A percentile compares a stretch with the other conserved stretches of the same genome.
Evolutionary conservation across 2,797 vertebrate species (phyloP).

Genomic region (Argya squamiceps): DNA sequence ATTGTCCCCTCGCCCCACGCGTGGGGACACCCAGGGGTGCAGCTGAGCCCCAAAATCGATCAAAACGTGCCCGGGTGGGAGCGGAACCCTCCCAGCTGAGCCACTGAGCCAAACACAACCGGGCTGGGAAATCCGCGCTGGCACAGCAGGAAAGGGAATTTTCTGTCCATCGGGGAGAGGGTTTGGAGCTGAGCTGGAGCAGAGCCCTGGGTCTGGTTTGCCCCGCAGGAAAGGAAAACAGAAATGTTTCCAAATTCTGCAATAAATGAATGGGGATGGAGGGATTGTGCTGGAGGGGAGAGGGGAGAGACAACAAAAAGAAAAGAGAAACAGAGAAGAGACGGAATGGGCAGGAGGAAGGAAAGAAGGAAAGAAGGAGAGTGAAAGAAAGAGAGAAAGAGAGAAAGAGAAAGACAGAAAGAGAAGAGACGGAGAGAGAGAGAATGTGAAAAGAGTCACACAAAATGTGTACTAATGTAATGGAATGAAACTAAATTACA

Average conservation of each 20-base stretch:
- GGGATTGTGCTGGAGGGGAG: not conserved
- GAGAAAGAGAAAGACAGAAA: too few species aligned
- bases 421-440: too few species aligned
- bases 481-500: too few species aligned
- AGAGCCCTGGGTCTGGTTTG: not conserved
- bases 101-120: not conserved
- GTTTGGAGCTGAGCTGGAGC: not conserved
- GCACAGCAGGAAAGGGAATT: not conserved
- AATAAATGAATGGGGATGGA: not conserved
- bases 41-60: not conserved
- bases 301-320: not conserved
- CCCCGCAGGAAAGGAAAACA: not conserved
- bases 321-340: not conserved
- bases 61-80: not conserved
- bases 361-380: accelerated
- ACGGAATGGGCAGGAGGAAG: accelerated
- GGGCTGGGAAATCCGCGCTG: not conserved
- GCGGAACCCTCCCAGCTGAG: not conserved
- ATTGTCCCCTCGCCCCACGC: too few species aligned
- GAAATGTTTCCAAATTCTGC: not conserved
- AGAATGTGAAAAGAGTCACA: too few species aligned
- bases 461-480: too few species aligned
- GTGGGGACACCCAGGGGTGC: too few species aligned
- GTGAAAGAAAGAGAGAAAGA: too few species aligned
- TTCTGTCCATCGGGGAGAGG: not conserved